These are phyloP conservation scores for Odontocolon sp. DNA, from an alignment of 2,888 invertebrate species.

Conservation along the genomic window DNA sequence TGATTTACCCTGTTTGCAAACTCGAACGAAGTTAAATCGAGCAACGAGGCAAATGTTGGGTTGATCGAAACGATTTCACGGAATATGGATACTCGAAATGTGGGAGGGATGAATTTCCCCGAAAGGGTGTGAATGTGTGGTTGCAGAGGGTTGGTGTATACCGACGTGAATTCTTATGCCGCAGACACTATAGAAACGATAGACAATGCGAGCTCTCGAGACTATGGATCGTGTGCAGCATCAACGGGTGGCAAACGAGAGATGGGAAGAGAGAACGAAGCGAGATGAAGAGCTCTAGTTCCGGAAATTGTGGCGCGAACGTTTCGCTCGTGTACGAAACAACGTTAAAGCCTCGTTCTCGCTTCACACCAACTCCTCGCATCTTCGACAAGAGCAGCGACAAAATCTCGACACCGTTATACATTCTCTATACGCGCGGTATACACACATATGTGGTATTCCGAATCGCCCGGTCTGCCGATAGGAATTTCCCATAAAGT, in stretches of 20 bases:
- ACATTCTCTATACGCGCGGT: too few species aligned
- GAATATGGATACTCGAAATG: conserved; percentile 25
- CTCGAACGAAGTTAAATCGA: conserved; percentile 53
- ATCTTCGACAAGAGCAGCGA: too few species aligned
- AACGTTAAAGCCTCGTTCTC: conserved; percentile 47
- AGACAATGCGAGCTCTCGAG: conserved; percentile 51
- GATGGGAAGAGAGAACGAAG: conserved; percentile 18
- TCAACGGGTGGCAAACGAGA: conserved; percentile 39
- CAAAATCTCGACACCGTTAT: too few species aligned
- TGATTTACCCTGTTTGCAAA: conserved; percentile 18
- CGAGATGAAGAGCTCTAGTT: conserved; percentile 18
- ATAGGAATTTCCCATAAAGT: too few species aligned
- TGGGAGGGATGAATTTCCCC: conserved; percentile 39
- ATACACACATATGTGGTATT: too few species aligned
- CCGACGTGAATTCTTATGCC: conserved; percentile 58
- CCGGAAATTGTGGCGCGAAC: conserved; percentile 60
- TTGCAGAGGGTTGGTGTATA: conserved; percentile 39
- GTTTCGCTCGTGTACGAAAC: conserved; percentile 49
- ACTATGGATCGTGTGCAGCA: conserved; percentile 52
- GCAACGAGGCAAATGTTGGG: conserved; percentile 39
- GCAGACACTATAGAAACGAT: conserved; percentile 52
- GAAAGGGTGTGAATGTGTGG: conserved; percentile 33
- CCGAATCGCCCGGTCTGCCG: too few species aligned
- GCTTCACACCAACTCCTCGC: background rate
- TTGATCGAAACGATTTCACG: conserved; percentile 45